These are phyloP conservation scores for Megalops atlanticus DNA, from an alignment of 2,113 vertebrate genomes.

Conservation along the genomic window DNA sequence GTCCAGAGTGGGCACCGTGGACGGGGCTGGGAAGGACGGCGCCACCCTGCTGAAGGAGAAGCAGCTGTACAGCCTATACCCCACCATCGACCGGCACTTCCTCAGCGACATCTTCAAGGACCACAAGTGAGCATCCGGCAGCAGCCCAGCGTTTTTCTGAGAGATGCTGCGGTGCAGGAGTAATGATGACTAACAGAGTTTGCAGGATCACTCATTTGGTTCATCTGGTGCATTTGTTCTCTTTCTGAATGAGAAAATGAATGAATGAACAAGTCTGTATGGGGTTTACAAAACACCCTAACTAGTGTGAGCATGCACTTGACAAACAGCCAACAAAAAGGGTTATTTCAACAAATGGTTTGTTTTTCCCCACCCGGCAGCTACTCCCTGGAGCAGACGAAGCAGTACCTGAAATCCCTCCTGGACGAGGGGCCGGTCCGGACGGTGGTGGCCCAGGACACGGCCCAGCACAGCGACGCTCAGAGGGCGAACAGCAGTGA, in stretches of 20 bases:
- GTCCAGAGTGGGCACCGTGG: constrained; percentile 69
- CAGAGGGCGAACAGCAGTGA: constrained; percentile 65
- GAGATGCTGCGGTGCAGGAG: neutral
- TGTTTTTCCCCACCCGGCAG: constrained; percentile 63
- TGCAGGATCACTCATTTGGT: too few species aligned
- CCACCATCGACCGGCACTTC: constrained; percentile 86
- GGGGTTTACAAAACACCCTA: too few species aligned
- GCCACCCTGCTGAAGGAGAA: constrained; percentile 86
- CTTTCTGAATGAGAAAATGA: neutral
- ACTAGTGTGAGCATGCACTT: too few species aligned
- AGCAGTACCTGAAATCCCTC: constrained; percentile 85
- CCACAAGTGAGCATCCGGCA: constrained; percentile 80
- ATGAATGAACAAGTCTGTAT: too few species aligned
- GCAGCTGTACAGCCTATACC: constrained; percentile 85
- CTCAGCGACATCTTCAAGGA: constrained; percentile 91
- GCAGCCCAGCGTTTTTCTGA: neutral
- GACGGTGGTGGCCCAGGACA: constrained; percentile 85
- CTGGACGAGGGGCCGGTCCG: constrained; percentile 86
- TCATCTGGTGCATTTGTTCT: neutral
- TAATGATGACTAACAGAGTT: neutral
- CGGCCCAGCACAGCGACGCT: constrained; percentile 62
- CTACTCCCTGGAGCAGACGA: constrained; percentile 85
- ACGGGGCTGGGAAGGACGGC: constrained; percentile 81
- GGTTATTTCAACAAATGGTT: too few species aligned
- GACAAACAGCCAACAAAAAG: too few species aligned